Conservation (phyloP, 2,797 vertebrate genomes). For the Hydrolagus colliei region DNA sequence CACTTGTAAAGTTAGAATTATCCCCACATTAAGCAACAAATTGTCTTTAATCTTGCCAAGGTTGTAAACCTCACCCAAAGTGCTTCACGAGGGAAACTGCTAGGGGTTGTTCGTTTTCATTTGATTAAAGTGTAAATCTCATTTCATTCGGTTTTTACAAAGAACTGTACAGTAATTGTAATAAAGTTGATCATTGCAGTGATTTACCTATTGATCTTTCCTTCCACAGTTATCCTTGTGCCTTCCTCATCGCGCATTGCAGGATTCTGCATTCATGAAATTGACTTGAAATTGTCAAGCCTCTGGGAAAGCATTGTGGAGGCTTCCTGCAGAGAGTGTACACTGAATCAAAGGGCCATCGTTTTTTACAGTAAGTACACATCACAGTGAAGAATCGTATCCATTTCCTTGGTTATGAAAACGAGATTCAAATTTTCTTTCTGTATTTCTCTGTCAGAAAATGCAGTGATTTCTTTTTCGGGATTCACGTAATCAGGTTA, state of each 20-base stretch:
- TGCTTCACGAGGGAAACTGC: too few species aligned
- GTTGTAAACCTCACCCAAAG: too few species aligned
- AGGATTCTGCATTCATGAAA: not conserved
- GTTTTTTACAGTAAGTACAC: not conserved
- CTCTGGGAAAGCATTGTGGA: not conserved
- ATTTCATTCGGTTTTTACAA: too few species aligned
- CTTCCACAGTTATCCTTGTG: not conserved
- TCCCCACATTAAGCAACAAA: too few species aligned
- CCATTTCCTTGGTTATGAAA: too few species aligned
- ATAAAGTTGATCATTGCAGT: not conserved
- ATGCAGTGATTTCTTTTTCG: not conserved
- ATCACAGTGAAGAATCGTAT: not conserved
- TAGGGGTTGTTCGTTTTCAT: too few species aligned
- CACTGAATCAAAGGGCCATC: not conserved
- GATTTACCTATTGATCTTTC: not conserved
- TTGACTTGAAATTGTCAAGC: not conserved
- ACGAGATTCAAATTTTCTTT: not conserved
- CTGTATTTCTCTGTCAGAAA: not conserved
- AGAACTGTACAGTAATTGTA: too few species aligned
- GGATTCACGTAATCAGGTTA: not conserved
- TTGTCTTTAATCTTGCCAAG: too few species aligned
- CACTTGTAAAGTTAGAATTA: too few species aligned
- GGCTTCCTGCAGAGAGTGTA: not conserved
- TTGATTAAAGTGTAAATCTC: too few species aligned
- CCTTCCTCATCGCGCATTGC: not conserved